A percentile compares a stretch with the other conserved stretches of the same genome.
These are phyloP conservation scores for Arremon aurantiirostris DNA, from an alignment of 2,797 vertebrate genomes.

Conservation along the genomic window DNA sequence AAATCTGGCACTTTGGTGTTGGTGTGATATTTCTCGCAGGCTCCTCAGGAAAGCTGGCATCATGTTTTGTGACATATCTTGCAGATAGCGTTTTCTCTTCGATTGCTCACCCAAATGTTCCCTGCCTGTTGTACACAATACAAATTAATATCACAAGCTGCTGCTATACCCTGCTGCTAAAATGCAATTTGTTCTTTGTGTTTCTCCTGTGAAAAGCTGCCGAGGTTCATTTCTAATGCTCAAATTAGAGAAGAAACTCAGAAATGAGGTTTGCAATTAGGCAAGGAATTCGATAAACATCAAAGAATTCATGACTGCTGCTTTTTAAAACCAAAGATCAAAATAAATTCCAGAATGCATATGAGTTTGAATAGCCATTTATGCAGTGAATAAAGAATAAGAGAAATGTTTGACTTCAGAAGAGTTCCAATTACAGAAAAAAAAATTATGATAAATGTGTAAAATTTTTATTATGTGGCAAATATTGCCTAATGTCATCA, in stretches of 20 bases:
- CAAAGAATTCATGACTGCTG: background rate
- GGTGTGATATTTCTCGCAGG: background rate
- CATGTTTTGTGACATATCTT: constrained; percentile 1
- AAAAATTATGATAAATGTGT: background rate
- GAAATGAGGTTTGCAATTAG: constrained; percentile 1
- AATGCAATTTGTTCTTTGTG: background rate
- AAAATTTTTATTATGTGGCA: background rate
- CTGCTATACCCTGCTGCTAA: background rate
- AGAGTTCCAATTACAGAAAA: background rate
- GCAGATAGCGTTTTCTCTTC: constrained; percentile 9
- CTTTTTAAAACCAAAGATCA: background rate
- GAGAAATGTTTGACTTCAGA: background rate
- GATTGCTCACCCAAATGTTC: constrained; percentile 1
- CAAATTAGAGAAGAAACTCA: background rate
- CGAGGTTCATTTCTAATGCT: background rate
- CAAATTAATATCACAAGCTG: background rate
- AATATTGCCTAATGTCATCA: background rate
- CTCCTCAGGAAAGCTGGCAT: constrained; percentile 29
- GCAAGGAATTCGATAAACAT: background rate
- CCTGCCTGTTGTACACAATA: background rate
- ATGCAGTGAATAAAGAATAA: background rate
- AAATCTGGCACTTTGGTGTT: background rate
- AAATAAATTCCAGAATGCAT: background rate
- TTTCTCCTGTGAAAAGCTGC: background rate
- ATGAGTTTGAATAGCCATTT: background rate